Evolutionary conservation across 2,113 vertebrate genomes (phyloP).

Genomic region (Rutilus rutilus): DNA sequence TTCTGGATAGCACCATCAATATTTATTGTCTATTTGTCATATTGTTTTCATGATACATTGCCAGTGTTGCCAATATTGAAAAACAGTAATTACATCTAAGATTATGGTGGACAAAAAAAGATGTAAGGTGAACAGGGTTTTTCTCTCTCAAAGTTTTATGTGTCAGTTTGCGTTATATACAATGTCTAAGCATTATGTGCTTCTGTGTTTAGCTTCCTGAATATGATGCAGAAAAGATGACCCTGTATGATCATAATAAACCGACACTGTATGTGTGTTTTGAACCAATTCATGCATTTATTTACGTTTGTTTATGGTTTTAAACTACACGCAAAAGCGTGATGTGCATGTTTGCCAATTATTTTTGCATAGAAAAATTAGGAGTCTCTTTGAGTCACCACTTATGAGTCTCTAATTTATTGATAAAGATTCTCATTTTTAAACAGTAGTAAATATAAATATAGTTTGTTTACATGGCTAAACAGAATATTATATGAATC

Average conservation of each 20-base stretch:
- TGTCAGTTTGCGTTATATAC: neutral
- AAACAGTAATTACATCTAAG: constrained; percentile 1
- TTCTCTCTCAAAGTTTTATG: neutral
- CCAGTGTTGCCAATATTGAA: constrained; percentile 17
- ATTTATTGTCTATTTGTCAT: constrained; percentile 5
- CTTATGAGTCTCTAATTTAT: neutral
- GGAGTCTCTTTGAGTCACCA: neutral
- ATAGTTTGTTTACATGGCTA: neutral
- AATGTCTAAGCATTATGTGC: neutral
- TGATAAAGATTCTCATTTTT: neutral
- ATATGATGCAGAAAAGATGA: neutral
- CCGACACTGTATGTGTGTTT: neutral
- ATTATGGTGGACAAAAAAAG: neutral
- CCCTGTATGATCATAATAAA: too few relatives aligned
- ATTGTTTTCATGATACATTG: constrained; percentile 38
- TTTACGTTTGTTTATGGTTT: neutral
- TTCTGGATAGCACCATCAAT: constrained; percentile 12
- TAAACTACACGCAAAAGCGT: neutral
- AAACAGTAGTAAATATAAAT: neutral
- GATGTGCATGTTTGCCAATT: neutral
- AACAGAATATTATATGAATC: neutral
- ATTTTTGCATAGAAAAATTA: neutral
- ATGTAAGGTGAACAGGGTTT: neutral
- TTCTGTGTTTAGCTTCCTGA: neutral
- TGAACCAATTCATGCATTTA: neutral